phyloP scores from a whole-genome alignment of 2,888 invertebrate genomes.

The Acrocyrtus sp. region DNA sequence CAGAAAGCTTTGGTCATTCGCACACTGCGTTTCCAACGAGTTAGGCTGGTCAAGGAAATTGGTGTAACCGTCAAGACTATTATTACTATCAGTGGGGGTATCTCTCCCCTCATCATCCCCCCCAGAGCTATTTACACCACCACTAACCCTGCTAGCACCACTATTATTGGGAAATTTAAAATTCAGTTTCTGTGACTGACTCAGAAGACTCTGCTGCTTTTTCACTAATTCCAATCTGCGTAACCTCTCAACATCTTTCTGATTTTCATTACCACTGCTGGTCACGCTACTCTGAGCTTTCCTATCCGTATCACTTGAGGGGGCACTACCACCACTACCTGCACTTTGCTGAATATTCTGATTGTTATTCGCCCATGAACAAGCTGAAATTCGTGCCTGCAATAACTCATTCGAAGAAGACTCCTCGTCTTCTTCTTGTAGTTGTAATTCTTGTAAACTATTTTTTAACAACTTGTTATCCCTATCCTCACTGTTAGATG shows the following conservation, averaged over 20 bases:
- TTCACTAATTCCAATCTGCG: slow-evolving; percentile 49
- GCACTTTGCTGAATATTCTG: slow-evolving; percentile 8
- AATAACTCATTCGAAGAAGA: slow-evolving; percentile 8
- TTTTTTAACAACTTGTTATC: slow-evolving; percentile 33
- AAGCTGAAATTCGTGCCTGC: slow-evolving; percentile 42
- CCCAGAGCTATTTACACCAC: not conserved
- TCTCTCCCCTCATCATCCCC: too few species aligned
- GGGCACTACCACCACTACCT: slow-evolving; percentile 16
- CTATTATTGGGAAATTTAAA: slow-evolving; percentile 19
- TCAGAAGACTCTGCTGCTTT: slow-evolving; percentile 36
- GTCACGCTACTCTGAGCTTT: slow-evolving; percentile 49
- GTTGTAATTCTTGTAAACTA: not conserved
- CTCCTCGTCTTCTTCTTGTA: slow-evolving; percentile 13
- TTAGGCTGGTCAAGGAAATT: slow-evolving; percentile 37
- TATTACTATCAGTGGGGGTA: not conserved
- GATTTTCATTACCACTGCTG: slow-evolving; percentile 16
- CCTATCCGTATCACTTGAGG: slow-evolving; percentile 26
- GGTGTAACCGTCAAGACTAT: not conserved
- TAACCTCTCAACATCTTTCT: slow-evolving; percentile 44
- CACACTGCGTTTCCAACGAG: slow-evolving; percentile 50
- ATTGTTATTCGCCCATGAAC: slow-evolving; percentile 34
- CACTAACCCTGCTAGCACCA: slow-evolving; percentile 3
- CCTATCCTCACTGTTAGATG: not conserved
- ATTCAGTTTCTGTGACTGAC: slow-evolving; percentile 22
- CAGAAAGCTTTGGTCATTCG: slow-evolving; percentile 43